Evolutionary conservation across 2,797 vertebrate genomes (phyloP), one percentile per base, ranked within the genome.

Genomic region (Pseudomugil tenellus): DNA sequence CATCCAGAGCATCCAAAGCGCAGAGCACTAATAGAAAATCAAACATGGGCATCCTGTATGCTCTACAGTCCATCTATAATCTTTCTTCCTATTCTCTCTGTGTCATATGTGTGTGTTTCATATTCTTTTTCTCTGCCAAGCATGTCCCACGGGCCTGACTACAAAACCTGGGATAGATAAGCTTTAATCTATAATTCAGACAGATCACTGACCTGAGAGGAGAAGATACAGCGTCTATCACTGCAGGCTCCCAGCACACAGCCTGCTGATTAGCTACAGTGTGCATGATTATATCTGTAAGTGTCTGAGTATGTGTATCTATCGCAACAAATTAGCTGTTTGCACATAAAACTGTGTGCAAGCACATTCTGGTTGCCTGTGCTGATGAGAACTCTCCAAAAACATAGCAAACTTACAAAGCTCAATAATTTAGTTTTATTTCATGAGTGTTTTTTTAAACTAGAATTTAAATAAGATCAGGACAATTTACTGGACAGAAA

Each of bases 161-260:
- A 71, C 63, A 87, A 77, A 87, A 84, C 58, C 77, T 49, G 62
- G 41, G 60, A 75, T 70, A 63, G 78, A 77, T 81, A 80, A 65
- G 51, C 80, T 85, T 72, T 84, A 73, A 91, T 92, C 80, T 89
- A 90, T 90, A 87, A 90, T 89, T 89, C 83, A 91, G 76, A 83
- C 75, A 76, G 77, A 84, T 81, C 79, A 78, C 67, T 81, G 87
- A 88, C 83, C 83, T 43, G n/a, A 65, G 75, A 82, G 70, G 52
- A 76, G 74, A 77, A 75, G 76, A 77, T 34, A 34, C 70, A 61
- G n/a, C 17, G n/a, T 75, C 79, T 62, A 25, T 66, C 58, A 39
- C 70, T 1, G 3, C 64, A 35, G 72, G 49, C 48, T 74, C 53
- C 34, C 19, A 1, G 5, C 76, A 74, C 60, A 72, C 56, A 31